Evolutionary conservation across 2,888 invertebrate genomes (phyloP).

Genomic region (Opisthograptis luteolata): DNA sequence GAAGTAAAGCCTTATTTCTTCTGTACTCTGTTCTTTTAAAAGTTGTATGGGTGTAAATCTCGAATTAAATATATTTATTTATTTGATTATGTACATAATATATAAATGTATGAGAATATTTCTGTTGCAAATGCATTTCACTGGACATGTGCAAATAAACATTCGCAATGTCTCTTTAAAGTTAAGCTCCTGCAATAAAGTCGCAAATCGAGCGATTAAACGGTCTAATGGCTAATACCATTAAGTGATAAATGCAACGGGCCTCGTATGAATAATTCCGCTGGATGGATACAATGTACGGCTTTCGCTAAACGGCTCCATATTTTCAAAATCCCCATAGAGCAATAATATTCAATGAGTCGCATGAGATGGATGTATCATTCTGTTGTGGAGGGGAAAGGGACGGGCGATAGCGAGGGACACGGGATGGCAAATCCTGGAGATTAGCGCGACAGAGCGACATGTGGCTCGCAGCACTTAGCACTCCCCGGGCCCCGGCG

Average conservation of each 20-base stretch:
- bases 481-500: conserved; percentile 56
- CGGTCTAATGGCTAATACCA: conserved; percentile 81
- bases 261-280: conserved; percentile 81
- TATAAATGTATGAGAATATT: too few species aligned
- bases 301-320: conserved; percentile 83
- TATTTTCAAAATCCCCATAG: conserved; percentile 84
- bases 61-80: too few species aligned
- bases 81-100: too few species aligned
- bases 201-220: conserved; percentile 80
- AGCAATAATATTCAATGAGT: conserved; percentile 84
- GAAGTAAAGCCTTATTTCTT: too few species aligned
- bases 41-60: too few species aligned
- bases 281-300: conserved; percentile 81
- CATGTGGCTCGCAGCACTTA: conserved; percentile 83
- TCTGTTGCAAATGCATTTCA: background rate
- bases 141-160: conserved; percentile 23
- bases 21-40: too few species aligned
- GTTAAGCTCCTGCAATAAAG: conserved; percentile 62
- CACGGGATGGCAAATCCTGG: conserved; percentile 81
- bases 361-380: conserved; percentile 70
- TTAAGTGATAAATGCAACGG: conserved; percentile 83
- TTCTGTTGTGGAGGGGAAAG: conserved; percentile 49
- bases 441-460: conserved; percentile 83
- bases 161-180: conserved; percentile 38
- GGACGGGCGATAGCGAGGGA: conserved; percentile 65